Evolutionary conservation across 2,113 vertebrate species (phyloP).

Genomic region (Indri indri): DNA sequence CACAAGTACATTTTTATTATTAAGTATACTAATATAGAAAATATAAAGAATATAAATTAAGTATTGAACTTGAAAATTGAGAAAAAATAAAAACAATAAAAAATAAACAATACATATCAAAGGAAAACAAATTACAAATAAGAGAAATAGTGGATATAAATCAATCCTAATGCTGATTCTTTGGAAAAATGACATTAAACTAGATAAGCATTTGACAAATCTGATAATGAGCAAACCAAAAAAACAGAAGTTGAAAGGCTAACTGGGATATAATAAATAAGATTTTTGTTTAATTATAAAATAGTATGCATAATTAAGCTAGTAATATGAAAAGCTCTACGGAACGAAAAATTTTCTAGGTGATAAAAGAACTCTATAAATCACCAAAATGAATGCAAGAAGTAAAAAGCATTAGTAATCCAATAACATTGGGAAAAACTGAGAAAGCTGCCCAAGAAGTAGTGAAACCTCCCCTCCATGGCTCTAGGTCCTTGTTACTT

Average conservation of each 20-base stretch:
- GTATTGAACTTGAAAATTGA: neutral
- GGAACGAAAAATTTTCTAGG: neutral
- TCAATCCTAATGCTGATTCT: neutral
- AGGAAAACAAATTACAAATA: neutral
- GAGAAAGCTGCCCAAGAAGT: neutral
- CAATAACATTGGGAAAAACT: neutral
- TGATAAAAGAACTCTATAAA: neutral
- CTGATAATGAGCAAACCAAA: neutral
- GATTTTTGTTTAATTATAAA: neutral
- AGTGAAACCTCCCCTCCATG: neutral
- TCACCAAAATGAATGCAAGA: neutral
- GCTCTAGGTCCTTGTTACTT: no score
- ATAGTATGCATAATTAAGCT: neutral
- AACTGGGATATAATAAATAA: neutral
- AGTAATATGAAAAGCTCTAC: neutral
- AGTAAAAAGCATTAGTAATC: neutral
- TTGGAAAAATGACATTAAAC: neutral
- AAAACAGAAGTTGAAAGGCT: neutral
- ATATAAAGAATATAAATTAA: neutral
- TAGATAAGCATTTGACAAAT: neutral
- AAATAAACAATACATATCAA: neutral
- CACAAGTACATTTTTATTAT: neutral
- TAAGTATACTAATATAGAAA: neutral
- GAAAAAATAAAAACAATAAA: conserved; percentile 4
- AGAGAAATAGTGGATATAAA: conserved; percentile 17